Evolutionary conservation across 2,888 invertebrate genomes (phyloP).

Genomic region (Incurvaria masculella): DNA sequence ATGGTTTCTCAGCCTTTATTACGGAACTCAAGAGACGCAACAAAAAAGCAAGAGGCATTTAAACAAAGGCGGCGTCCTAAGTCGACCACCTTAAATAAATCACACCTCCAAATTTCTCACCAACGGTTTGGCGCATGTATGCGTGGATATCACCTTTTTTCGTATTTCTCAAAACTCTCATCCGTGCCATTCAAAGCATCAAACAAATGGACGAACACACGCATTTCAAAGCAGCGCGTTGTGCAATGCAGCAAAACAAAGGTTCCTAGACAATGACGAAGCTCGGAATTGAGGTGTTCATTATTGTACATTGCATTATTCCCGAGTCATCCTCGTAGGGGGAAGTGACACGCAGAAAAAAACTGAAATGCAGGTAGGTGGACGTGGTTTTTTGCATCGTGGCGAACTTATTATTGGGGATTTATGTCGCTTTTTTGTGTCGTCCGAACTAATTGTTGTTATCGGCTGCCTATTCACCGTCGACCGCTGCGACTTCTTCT

Average conservation of each 20-base stretch:
- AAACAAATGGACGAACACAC: background rate
- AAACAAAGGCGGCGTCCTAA: background rate
- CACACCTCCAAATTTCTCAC: slow-evolving; percentile 41
- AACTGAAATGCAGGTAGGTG: slow-evolving; percentile 42
- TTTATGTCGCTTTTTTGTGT: slow-evolving; percentile 54
- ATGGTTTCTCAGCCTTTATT: too few relatives aligned
- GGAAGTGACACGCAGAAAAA: slow-evolving; percentile 42
- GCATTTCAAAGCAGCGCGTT: slow-evolving; percentile 32
- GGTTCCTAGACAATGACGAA: slow-evolving; percentile 54
- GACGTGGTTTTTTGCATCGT: slow-evolving; percentile 39
- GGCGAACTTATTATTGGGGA: slow-evolving; percentile 51
- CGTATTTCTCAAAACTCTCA: slow-evolving; percentile 40
- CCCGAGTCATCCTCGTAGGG: slow-evolving; percentile 20
- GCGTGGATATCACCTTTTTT: slow-evolving; percentile 17
- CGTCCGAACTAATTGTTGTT: slow-evolving; percentile 54
- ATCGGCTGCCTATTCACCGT: slow-evolving; percentile 50
- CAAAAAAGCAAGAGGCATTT: background rate
- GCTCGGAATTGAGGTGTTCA: slow-evolving; percentile 56
- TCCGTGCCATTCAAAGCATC: slow-evolving; percentile 33
- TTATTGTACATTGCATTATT: slow-evolving; percentile 40
- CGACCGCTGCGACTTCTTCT: background rate
- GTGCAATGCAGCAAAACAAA: slow-evolving; percentile 55
- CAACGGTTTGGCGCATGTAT: slow-evolving; percentile 17
- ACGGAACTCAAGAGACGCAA: too few relatives aligned
- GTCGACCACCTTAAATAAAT: slow-evolving; percentile 42